These are phyloP conservation scores for Hepsetus odoe DNA, from an alignment of 2,113 vertebrate species.

Conservation along the genomic window DNA sequence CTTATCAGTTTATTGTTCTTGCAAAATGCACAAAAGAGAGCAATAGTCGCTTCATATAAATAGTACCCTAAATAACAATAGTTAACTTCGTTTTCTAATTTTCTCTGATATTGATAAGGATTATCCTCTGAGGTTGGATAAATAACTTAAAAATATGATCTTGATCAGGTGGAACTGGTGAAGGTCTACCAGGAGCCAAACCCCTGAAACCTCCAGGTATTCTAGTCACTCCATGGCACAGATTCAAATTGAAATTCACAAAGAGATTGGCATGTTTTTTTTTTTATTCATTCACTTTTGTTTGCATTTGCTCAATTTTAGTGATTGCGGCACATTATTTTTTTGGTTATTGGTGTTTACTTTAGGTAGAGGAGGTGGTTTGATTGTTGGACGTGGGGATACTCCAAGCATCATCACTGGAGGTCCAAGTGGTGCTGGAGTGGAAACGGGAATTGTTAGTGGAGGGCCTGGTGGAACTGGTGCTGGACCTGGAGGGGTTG, in stretches of 20 bases:
- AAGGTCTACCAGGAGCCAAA: constrained; percentile 66
- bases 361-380: constrained; percentile 70
- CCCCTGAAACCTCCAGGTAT: constrained; percentile 76
- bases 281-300: neutral
- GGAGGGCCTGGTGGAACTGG: constrained; percentile 44
- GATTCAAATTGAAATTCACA: neutral
- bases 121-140: neutral
- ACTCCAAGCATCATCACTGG: constrained; percentile 58
- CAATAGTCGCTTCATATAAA: no score
- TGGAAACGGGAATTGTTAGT: constrained; percentile 46
- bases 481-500: constrained; percentile 5
- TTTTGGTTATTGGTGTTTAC: constrained; percentile 23
- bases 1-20: neutral
- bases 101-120: no score
- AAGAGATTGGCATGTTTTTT: neutral
- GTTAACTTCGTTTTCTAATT: no score
- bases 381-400: constrained; percentile 70
- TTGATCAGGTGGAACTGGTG: constrained; percentile 59
- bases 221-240: neutral
- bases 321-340: neutral
- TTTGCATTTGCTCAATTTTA: neutral
- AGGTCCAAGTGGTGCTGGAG: constrained; percentile 40
- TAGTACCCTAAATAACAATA: no score
- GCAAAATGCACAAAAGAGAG: no score
- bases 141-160: neutral